Evolutionary conservation across 2,113 vertebrate genomes (phyloP).

Genomic region (Oryzias woworae): DNA sequence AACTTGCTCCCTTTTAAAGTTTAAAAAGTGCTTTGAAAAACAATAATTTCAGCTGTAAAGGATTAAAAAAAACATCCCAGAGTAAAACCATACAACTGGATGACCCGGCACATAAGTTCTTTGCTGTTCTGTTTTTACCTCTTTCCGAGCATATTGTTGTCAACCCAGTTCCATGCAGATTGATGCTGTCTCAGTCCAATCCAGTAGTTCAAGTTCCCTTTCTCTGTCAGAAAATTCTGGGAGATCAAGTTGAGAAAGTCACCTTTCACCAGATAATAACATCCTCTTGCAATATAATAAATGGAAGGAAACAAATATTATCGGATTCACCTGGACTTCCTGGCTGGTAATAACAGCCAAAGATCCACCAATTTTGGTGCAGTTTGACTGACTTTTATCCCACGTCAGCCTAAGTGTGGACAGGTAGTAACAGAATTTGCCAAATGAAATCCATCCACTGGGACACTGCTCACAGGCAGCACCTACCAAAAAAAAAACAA

Average conservation of each 20-base stretch:
- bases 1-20: too few relatives aligned
- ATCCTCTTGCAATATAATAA: not conserved
- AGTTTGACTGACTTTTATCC: conserved; percentile 53
- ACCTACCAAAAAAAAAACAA: conserved; percentile 12
- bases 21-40: too few relatives aligned
- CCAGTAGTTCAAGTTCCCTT: conserved; percentile 53
- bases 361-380: conserved; percentile 48
- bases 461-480: conserved; percentile 31
- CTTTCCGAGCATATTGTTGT: conserved; percentile 19
- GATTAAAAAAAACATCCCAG: too few relatives aligned
- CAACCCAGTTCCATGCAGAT: conserved; percentile 65
- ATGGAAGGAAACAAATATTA: not conserved
- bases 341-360: conserved; percentile 60
- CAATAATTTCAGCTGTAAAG: too few relatives aligned
- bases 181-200: conserved; percentile 48
- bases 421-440: conserved; percentile 57
- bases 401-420: conserved; percentile 58
- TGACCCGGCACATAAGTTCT: not conserved
- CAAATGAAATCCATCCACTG: conserved; percentile 41
- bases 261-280: not conserved
- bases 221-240: conserved; percentile 55
- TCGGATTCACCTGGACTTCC: conserved; percentile 53
- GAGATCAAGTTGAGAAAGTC: conserved; percentile 6
- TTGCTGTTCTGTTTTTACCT: conserved; percentile 39
- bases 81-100: not conserved